Evolutionary conservation across 1,140 invertebrate species (phyloP).

Genomic region (Portunus trituberculatus): DNA sequence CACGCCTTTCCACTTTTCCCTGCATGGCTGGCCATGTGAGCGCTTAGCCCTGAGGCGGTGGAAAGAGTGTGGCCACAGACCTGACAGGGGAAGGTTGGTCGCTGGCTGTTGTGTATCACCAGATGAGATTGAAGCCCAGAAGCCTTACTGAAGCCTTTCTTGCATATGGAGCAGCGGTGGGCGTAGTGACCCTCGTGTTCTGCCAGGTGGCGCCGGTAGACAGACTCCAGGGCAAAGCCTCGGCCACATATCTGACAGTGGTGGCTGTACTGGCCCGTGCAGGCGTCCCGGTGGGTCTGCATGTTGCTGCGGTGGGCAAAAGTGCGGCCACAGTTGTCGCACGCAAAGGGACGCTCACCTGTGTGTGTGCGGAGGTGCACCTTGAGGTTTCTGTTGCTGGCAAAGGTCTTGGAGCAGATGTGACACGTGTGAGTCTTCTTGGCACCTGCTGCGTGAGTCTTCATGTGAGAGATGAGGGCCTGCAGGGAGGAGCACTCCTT

Average conservation of each 20-base stretch:
- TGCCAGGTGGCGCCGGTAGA: slow-evolving; percentile 70
- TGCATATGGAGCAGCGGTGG: slow-evolving; percentile 71
- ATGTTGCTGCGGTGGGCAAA: slow-evolving; percentile 75
- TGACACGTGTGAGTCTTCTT: slow-evolving; percentile 59
- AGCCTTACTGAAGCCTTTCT: slow-evolving; percentile 74
- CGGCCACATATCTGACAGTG: slow-evolving; percentile 69
- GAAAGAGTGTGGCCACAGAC: slow-evolving; percentile 58
- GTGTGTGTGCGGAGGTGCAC: slow-evolving; percentile 72
- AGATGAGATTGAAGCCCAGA: slow-evolving; percentile 71
- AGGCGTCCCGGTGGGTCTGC: slow-evolving; percentile 70
- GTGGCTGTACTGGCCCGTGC: slow-evolving; percentile 72
- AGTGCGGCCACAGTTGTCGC: slow-evolving; percentile 73
- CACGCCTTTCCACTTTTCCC: slow-evolving; percentile 60
- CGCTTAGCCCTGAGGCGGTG: slow-evolving; percentile 34
- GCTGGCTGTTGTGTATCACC: slow-evolving; percentile 62
- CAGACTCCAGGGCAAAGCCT: slow-evolving; percentile 75
- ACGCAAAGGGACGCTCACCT: slow-evolving; percentile 73
- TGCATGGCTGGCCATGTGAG: slow-evolving; percentile 44
- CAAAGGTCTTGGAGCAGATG: slow-evolving; percentile 73
- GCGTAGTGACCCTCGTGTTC: slow-evolving; percentile 73
- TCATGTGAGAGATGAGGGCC: slow-evolving; percentile 74
- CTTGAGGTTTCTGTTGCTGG: slow-evolving; percentile 74
- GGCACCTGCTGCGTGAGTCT: slow-evolving; percentile 60
- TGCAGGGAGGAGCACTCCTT: slow-evolving; percentile 70
- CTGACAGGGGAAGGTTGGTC: slow-evolving; percentile 55